Percentiles rank a stretch among this genome's conserved stretches.
phyloP scores from a whole-genome alignment of 1,140 invertebrate species.

The Leptinotarsa lineolata region DNA sequence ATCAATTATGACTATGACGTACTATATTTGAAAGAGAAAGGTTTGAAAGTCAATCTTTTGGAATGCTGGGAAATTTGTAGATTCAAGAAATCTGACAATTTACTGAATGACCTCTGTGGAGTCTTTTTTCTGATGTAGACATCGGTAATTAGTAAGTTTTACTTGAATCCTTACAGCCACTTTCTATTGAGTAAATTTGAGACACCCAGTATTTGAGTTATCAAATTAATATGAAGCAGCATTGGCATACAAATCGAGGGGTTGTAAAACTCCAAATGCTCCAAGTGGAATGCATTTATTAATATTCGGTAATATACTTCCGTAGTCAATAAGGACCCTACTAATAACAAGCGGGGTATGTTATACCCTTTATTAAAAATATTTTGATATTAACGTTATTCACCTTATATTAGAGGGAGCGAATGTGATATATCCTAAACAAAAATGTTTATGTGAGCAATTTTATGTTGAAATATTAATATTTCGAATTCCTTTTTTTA shows the following conservation, averaged over 20 bases:
- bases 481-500: conserved; percentile 16
- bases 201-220: not conserved
- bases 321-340: conserved; percentile 28
- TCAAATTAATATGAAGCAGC: not conserved
- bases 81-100: no score
- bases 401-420: conserved; percentile 27
- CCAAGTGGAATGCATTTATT: conserved; percentile 34
- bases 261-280: not conserved
- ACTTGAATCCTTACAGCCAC: no score
- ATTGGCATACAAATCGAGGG: not conserved
- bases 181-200: no score
- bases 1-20: no score
- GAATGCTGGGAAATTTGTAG: no score
- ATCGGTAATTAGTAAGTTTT: no score
- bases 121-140: no score
- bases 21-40: no score
- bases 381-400: conserved; percentile 37
- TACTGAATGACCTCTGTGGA: no score
- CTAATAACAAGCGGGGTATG: conserved; percentile 19
- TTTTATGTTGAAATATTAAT: not conserved
- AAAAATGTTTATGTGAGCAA: conserved; percentile 10
- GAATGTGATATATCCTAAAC: not conserved
- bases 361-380: conserved; percentile 41
- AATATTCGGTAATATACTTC: conserved; percentile 36
- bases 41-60: no score